Conservation (phyloP, 2,797 vertebrate genomes). For the Alectoris magna region DNA sequence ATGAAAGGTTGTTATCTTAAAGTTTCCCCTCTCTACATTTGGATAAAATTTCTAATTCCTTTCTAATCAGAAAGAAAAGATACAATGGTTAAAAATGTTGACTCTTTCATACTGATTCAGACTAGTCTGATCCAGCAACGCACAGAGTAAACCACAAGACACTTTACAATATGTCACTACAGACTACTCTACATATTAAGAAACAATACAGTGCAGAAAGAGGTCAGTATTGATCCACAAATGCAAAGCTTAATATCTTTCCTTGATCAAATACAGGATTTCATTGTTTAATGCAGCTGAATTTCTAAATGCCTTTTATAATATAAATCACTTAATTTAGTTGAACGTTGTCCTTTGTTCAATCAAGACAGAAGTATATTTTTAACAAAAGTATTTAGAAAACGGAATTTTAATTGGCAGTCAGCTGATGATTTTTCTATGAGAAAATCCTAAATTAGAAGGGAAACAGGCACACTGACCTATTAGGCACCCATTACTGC, state of each 20-base stretch:
- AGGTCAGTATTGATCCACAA: not conserved
- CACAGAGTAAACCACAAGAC: not conserved
- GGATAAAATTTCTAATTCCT: not conserved
- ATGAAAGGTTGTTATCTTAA: not conserved
- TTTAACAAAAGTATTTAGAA: not conserved
- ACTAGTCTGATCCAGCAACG: not conserved
- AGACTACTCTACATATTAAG: not conserved
- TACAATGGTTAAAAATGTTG: not conserved
- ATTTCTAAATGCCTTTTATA: not conserved
- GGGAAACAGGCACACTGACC: not conserved
- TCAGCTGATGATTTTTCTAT: constrained; percentile 7
- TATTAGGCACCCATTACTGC: not conserved
- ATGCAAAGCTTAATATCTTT: not conserved
- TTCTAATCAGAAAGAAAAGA: not conserved
- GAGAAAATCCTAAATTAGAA: not conserved
- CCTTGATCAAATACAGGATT: not conserved
- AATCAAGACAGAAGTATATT: not conserved
- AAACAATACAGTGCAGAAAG: not conserved
- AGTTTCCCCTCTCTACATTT: not conserved
- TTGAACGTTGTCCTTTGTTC: not conserved
- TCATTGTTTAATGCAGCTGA: not conserved
- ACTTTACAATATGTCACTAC: not conserved
- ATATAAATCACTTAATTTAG: not conserved
- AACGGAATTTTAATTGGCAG: not conserved
- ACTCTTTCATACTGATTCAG: not conserved